Evolutionary conservation across 2,113 vertebrate genomes (phyloP).

Genomic region (Chlamydotis undulata): DNA sequence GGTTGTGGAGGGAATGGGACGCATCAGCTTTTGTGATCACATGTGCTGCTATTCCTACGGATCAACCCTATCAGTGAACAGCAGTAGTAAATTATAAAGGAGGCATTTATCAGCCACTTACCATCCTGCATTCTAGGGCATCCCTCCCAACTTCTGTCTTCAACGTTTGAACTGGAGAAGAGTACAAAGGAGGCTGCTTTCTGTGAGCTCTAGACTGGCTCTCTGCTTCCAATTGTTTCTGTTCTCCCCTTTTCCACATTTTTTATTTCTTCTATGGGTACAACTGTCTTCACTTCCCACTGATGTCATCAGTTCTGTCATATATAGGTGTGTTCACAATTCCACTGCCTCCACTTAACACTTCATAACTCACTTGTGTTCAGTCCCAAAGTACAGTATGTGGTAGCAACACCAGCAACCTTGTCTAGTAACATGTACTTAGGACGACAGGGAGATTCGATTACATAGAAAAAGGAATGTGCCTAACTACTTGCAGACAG

Average conservation of each 20-base stretch:
- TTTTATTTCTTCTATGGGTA: constrained; percentile 51
- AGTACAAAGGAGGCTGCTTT: neutral
- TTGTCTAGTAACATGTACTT: constrained; percentile 60
- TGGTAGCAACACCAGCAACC: constrained; percentile 46
- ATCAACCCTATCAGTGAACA: neutral
- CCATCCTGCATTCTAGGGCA: neutral
- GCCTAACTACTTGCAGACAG: constrained; percentile 67
- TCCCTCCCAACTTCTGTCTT: neutral
- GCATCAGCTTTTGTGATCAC: neutral
- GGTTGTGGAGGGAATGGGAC: neutral
- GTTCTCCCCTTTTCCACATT: neutral
- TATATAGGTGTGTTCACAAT: constrained; percentile 53
- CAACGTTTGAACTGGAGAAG: neutral
- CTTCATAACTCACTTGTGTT: constrained; percentile 46
- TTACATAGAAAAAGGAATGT: constrained; percentile 58
- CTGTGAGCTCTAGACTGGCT: neutral
- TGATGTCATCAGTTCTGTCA: constrained; percentile 61
- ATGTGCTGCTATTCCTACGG: neutral
- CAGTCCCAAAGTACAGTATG: neutral
- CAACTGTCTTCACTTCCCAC: constrained; percentile 61
- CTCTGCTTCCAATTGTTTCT: constrained; percentile 37
- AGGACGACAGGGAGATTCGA: constrained; percentile 39
- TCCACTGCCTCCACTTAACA: constrained; percentile 55
- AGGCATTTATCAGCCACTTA: neutral
- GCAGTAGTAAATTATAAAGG: neutral